Evolutionary conservation across 2,888 invertebrate genomes (phyloP), one percentile per base, ranked within the genome.

Genomic region (Dicyrtoma fusca): DNA sequence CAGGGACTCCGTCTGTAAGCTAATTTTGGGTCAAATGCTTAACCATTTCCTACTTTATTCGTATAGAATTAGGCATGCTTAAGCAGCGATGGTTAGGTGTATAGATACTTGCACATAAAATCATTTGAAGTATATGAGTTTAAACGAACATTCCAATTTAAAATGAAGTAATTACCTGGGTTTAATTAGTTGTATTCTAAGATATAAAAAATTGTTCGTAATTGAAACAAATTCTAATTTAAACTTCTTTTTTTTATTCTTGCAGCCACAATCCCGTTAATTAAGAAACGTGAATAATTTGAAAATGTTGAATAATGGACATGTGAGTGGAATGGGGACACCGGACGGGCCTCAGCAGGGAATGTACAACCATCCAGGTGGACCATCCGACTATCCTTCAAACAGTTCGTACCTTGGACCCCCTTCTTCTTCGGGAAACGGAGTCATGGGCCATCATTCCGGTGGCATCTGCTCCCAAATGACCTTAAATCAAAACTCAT

Each of bases 221-320:
- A n/a, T n/a, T n/a, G n/a, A n/a, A n/a, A n/a, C n/a, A n/a, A n/a
- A n/a, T n/a, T n/a, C n/a, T n/a, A n/a, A n/a, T n/a, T n/a, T n/a
- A n/a, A n/a, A n/a, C n/a, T n/a, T n/a, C n/a, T n/a, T n/a, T 34
- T 44, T 55, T 8, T 47, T 63, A 14, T 23, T 47, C 47, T 44
- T 45, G 62, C 21, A 66, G 66, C 19, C 53, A 19, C 42, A 17
- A n/a, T n/a, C 19, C 53, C 17, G n/a, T 53, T 53, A 42, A 65
- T 49, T 13, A 51, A 63, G 34, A 63, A 63, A 47, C 42, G 59
- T 21, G 26, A 61, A 63, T 17, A 23, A 19, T 13, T 53, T 25
- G 42, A 74, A 17, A 42, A 80, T 79, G 79, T 76, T 80, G 74
- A 79, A 80, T 72, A 80, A 80, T 75, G 80, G 80, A 44, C 79